These are phyloP conservation scores for Archivesica marissinica DNA, from an alignment of 1,140 invertebrate species.

Conservation along the genomic window DNA sequence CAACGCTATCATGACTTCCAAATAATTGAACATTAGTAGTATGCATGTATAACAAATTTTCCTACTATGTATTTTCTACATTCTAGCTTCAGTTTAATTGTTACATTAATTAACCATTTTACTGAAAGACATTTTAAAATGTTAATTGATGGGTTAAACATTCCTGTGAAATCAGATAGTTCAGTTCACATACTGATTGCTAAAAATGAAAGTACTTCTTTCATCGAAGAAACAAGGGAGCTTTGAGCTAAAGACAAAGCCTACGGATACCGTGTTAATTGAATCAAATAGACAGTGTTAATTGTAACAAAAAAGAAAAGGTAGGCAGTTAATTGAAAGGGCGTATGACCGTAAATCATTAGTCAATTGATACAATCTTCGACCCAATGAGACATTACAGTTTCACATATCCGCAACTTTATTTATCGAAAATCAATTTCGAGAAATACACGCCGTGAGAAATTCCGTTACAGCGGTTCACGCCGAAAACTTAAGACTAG, in stretches of 20 bases:
- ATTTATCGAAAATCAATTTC: not conserved
- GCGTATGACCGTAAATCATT: not conserved
- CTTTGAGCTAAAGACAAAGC: not conserved
- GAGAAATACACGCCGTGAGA: slow-evolving; percentile 6
- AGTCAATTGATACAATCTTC: not conserved
- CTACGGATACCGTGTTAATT: not conserved
- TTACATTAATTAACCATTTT: too few relatives aligned
- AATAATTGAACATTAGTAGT: too few relatives aligned
- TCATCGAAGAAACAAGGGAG: not conserved
- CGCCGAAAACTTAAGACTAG: slow-evolving; percentile 5
- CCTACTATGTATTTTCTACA: too few relatives aligned
- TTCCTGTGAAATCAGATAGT: too few relatives aligned
- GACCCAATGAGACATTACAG: not conserved
- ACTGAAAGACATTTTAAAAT: too few relatives aligned
- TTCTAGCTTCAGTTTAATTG: too few relatives aligned
- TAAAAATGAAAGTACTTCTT: not conserved
- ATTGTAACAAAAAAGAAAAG: not conserved
- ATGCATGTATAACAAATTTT: too few relatives aligned
- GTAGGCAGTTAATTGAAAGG: not conserved
- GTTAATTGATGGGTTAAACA: too few relatives aligned
- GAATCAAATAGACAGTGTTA: not conserved
- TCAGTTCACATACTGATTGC: too few relatives aligned
- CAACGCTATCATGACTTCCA: too few relatives aligned
- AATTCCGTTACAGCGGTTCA: slow-evolving; percentile 10
- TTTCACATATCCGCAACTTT: not conserved